A percentile compares a stretch with the other conserved stretches of the same genome.
phyloP scores from a whole-genome alignment of 2,888 invertebrate species.

The Idaea aversata region DNA sequence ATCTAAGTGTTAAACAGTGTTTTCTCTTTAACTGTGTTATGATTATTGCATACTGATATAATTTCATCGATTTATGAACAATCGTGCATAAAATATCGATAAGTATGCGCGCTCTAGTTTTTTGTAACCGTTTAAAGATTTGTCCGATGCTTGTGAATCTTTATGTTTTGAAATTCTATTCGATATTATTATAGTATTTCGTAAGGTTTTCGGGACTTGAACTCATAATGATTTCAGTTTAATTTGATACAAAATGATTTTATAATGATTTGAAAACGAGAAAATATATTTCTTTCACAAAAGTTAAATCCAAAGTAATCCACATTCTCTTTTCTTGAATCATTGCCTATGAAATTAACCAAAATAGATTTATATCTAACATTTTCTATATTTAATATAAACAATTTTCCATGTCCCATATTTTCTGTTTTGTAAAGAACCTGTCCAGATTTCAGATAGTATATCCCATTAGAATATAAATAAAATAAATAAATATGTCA shows the following conservation, averaged over 20 bases:
- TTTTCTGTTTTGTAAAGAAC: too few relatives aligned
- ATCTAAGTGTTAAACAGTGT: neutral
- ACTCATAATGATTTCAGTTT: neutral
- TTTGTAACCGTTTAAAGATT: too few relatives aligned
- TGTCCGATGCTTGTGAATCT: too few relatives aligned
- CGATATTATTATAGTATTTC: neutral
- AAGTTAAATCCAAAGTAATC: neutral
- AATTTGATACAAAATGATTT: neutral
- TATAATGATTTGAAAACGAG: neutral
- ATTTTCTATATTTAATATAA: too few relatives aligned
- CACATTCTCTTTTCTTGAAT: too few relatives aligned
- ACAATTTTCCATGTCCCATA: too few relatives aligned
- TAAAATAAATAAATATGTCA: too few relatives aligned
- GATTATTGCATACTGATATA: neutral
- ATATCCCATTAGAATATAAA: neutral
- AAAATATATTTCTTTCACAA: neutral
- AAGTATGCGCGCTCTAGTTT: too few relatives aligned
- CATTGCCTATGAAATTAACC: too few relatives aligned
- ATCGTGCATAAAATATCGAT: neutral
- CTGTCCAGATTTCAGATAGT: neutral
- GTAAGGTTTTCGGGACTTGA: neutral
- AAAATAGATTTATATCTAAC: too few relatives aligned
- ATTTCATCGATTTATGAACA: neutral
- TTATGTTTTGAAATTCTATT: neutral
- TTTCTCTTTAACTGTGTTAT: neutral